A percentile compares a stretch with the other conserved stretches of the same genome.
Evolutionary conservation across 2,888 invertebrate species (phyloP).

Genomic region (Trachelus iudaicus): DNA sequence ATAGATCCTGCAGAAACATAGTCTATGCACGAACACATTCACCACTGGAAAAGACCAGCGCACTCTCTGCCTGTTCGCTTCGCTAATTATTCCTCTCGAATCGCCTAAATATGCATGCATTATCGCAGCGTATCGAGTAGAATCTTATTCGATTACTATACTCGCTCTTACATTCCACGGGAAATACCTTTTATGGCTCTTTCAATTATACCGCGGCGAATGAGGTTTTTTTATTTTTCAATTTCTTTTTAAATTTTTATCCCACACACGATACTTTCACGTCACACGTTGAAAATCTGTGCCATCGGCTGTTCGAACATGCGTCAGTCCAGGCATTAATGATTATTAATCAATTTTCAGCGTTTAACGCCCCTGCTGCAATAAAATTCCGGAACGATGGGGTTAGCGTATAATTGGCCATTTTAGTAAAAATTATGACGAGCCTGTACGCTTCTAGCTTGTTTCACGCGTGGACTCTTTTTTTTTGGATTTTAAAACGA

Average conservation of each 20-base stretch:
- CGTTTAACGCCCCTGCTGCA: slow-evolving; percentile 40
- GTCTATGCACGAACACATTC: neutral
- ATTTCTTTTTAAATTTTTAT: neutral
- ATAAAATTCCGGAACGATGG: slow-evolving; percentile 46
- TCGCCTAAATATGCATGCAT: slow-evolving; percentile 55
- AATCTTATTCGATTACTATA: slow-evolving; percentile 6
- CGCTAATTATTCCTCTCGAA: slow-evolving; percentile 55
- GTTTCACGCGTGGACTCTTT: neutral
- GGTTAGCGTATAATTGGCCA: slow-evolving; percentile 48
- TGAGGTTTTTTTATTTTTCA: slow-evolving; percentile 24
- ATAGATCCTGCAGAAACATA: neutral
- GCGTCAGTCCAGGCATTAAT: slow-evolving; percentile 41
- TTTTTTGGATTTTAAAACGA: neutral
- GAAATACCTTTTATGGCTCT: slow-evolving; percentile 1
- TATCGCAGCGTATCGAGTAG: slow-evolving; percentile 28
- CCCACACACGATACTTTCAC: neutral
- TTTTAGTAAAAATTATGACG: slow-evolving; percentile 43
- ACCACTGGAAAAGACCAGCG: neutral
- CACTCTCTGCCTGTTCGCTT: slow-evolving; percentile 14
- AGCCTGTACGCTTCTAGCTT: neutral
- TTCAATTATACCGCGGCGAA: slow-evolving; percentile 19
- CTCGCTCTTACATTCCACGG: neutral
- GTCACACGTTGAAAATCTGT: neutral
- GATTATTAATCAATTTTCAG: slow-evolving; percentile 53
- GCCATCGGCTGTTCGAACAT: slow-evolving; percentile 30